Percentiles rank a stretch among this genome's conserved stretches.
These are phyloP conservation scores for Brevipalpus yothersi DNA, from an alignment of 1,140 invertebrate species.

Conservation along the genomic window DNA sequence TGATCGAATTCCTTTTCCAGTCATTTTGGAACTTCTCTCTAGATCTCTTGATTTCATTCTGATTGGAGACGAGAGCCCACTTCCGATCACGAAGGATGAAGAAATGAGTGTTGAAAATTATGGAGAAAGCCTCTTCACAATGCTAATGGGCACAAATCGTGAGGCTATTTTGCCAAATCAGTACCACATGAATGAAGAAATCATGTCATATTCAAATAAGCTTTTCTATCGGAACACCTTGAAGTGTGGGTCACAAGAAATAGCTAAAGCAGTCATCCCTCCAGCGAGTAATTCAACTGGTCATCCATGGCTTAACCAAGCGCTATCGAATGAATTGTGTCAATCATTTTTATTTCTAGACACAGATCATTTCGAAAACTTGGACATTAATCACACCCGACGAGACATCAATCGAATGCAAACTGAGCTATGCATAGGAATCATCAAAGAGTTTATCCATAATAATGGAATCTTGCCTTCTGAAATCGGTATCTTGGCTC, in stretches of 20 bases:
- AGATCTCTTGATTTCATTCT: conserved; percentile 54
- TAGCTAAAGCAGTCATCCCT: conserved; percentile 32
- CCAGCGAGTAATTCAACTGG: not conserved
- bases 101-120: conserved; percentile 40
- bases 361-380: conserved; percentile 24
- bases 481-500: conserved; percentile 64
- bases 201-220: conserved; percentile 55
- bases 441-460: too few species aligned
- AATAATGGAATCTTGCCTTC: conserved; percentile 29
- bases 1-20: conserved; percentile 25
- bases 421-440: conserved; percentile 31
- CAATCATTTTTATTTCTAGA: conserved; percentile 41
- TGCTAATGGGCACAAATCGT: conserved; percentile 31
- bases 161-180: conserved; percentile 44
- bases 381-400: conserved; percentile 13
- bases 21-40: conserved; percentile 12
- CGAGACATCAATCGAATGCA: conserved; percentile 53
- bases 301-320: not conserved
- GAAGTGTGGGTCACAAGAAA: conserved; percentile 35
- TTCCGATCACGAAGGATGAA: conserved; percentile 68
- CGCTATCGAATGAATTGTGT: not conserved
- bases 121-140: conserved; percentile 49
- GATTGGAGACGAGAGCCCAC: conserved; percentile 75
- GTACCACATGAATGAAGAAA: conserved; percentile 73
- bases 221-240: conserved; percentile 54